These are phyloP conservation scores for Casuarius casuarius DNA, from an alignment of 2,113 vertebrate genomes.

Conservation along the genomic window DNA sequence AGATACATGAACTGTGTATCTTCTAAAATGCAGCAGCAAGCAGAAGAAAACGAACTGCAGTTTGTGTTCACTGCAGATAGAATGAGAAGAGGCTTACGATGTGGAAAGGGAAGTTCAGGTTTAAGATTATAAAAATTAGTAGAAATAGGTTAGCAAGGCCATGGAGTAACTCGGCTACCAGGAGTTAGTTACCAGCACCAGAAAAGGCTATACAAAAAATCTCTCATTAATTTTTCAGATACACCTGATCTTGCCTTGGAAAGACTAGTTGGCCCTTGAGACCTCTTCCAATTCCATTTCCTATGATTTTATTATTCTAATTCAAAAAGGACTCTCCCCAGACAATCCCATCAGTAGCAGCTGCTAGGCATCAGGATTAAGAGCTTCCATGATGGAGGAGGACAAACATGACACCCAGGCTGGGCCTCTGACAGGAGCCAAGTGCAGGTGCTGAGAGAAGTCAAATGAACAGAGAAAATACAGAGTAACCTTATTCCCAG, in stretches of 20 bases:
- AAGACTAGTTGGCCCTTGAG: neutral
- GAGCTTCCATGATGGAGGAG: neutral
- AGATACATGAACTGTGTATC: neutral
- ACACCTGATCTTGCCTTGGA: neutral
- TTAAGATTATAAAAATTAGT: neutral
- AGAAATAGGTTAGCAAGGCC: neutral
- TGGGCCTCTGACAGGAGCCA: neutral
- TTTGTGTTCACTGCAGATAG: neutral
- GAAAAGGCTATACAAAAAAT: neutral
- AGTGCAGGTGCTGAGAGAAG: neutral
- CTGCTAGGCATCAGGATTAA: neutral
- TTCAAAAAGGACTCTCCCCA: neutral
- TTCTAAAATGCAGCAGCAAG: neutral
- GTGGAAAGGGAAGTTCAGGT: neutral
- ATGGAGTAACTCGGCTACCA: neutral
- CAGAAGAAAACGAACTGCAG: neutral
- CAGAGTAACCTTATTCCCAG: neutral
- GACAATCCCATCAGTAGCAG: neutral
- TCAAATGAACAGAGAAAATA: neutral
- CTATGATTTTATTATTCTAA: neutral
- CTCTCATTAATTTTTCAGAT: conserved; percentile 4
- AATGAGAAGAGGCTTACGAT: neutral
- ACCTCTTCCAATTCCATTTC: neutral
- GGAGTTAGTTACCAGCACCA: neutral
- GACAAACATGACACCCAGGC: neutral